Percentiles rank a stretch among this genome's conserved stretches.
Conservation (phyloP, 2,113 vertebrate genomes). For the Microtus montanus region DNA sequence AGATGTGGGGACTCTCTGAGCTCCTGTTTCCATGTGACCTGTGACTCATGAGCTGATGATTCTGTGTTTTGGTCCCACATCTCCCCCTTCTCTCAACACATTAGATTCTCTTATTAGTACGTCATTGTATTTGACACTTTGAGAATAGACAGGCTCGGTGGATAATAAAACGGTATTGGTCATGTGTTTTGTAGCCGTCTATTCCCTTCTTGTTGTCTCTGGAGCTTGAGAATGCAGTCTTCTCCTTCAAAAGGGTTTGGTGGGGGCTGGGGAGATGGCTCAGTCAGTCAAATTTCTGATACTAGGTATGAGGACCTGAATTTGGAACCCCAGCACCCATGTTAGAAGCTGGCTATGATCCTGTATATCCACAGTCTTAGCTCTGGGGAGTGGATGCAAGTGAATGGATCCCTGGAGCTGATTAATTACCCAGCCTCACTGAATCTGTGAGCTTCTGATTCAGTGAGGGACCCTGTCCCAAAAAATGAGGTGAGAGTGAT, state of each 20-base stretch:
- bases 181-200: constrained; percentile 9
- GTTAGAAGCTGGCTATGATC: neutral
- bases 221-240: neutral
- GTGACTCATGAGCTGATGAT: constrained; percentile 7
- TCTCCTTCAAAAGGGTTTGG: neutral
- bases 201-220: neutral
- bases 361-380: neutral
- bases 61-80: constrained; percentile 9
- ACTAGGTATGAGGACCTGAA: neutral
- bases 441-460: neutral
- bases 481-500: neutral
- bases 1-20: neutral
- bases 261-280: neutral
- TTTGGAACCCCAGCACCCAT: neutral
- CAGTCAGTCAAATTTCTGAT: neutral
- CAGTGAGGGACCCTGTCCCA: neutral
- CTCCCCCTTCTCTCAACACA: neutral
- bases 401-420: too few relatives aligned
- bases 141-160: constrained; percentile 38
- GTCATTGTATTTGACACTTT: constrained; percentile 57
- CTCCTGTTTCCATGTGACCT: neutral
- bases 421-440: neutral
- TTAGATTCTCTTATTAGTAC: constrained; percentile 48
- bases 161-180: constrained; percentile 35
- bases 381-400: neutral